Evolutionary conservation across 2,888 invertebrate species (phyloP), one percentile per base, ranked within the genome.

Genomic region (Drosophila helvetica): DNA sequence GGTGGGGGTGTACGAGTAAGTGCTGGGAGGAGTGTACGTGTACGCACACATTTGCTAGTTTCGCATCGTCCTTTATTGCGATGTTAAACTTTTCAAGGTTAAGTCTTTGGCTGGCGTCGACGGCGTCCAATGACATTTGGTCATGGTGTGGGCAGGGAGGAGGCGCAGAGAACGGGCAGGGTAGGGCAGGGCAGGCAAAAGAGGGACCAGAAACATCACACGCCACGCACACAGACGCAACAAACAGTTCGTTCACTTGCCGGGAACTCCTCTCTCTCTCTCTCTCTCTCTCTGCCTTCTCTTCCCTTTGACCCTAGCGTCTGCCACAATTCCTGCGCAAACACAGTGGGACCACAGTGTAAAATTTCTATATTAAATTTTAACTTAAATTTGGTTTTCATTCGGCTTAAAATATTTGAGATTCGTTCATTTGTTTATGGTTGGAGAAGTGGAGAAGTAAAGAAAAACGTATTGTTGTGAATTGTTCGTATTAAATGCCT

Each of bases 1-100:
- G 33, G 33, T 2, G 22, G 4, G 22, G 22, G 8, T 27, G n/a
- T 38, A 15, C 15, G 15, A 15, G 33, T 5, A 15, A 38, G 7
- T 38, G 38, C 38, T 15, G 15, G n/a, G 15, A 6, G 7, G 38
- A 38, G 38, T n/a, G 38, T 38, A 33, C 33, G 12, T 10, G 10
- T 10, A 33, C 38, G 6, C 38, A 38, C n/a, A n/a, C 89, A 74
- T 69, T 78, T 79, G 73, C 70, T 78, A 38, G 38, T 79, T 76
- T 62, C 59, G 61, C 56, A 38, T 60, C 69, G 69, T 71, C 57
- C 60, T 73, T 71, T 74, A 59, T 63, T 77, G 80, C 75, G 59
- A 64, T 67, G 74, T 74, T 77, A 73, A 87, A 84, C 79, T 84
- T 87, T 86, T 90, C 89, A 90, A 90, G 90, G 90, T 89, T 89